Evolutionary conservation across 2,888 invertebrate species (phyloP), one percentile per base, ranked within the genome.

Genomic region (Hydriomena furcata): DNA sequence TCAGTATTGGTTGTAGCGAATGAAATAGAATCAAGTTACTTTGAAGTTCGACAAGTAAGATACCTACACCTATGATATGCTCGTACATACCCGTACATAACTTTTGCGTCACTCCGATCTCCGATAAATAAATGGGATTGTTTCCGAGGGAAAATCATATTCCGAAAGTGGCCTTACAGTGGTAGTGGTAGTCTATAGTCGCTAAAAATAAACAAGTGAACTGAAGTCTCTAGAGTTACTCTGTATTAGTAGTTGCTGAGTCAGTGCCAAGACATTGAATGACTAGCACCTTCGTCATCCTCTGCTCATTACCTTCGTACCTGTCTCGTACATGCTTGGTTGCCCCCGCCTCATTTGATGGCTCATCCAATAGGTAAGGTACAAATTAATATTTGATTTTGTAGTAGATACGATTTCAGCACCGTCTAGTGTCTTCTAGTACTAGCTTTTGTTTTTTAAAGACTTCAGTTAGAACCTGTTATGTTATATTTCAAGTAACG

Each of bases 261-360:
- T 72, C 72, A 73, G 68, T 65, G 48, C 43, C 52, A 55, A 65
- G 67, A 66, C 70, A 34, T 55, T 56, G 63, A 71, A 68, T 71
- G 76, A 71, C 71, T 72, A 66, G 55, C 59, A 60, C 67, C 76
- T 66, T 69, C 73, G 79, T 79, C 77, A 79, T 71, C 73, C 70
- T 73, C 59, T 58, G 67, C 69, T 76, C 76, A 79, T 79, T 79
- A 77, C 71, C 30, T 41, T 13, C 24, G 71, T 67, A 69, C 68
- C 73, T 73, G 69, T 73, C 74, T 56, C 55, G 52, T 54, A 56
- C 70, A 68, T 60, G 64, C 67, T 61, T 63, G 46, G 53, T 58
- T 60, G 47, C 43, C 51, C 13, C 35, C 42, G 30, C 44, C 52
- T 45, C 36, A 27, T 57, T 48, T 50, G 51, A 51, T 40, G 44